A percentile compares a stretch with the other conserved stretches of the same genome.
These are phyloP conservation scores for Limnephilus rhombicus DNA, from an alignment of 2,888 invertebrate genomes.

Conservation along the genomic window DNA sequence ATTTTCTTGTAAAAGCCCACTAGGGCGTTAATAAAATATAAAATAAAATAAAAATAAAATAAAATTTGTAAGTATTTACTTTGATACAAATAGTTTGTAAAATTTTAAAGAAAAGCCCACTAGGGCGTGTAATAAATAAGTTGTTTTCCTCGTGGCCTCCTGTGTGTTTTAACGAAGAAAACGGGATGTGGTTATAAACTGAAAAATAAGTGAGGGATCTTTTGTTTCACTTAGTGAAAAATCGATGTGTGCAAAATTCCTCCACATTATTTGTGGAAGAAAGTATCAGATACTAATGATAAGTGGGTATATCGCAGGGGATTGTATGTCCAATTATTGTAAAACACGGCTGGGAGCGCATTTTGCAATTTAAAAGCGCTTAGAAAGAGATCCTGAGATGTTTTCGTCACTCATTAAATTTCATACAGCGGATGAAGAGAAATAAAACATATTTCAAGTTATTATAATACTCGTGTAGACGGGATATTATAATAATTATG, in stretches of 20 bases:
- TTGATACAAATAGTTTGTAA: too few species aligned
- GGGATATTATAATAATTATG: too few species aligned
- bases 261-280: not conserved
- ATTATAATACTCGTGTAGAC: too few species aligned
- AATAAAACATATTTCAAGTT: not conserved
- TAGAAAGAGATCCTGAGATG: not conserved
- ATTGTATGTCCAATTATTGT: constrained; percentile 25
- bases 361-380: not conserved
- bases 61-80: too few species aligned
- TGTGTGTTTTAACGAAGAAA: not conserved
- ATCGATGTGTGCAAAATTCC: not conserved
- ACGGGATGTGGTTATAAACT: not conserved
- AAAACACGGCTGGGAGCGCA: not conserved
- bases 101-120: too few species aligned
- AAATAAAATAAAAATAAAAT: too few species aligned
- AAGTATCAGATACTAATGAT: constrained; percentile 19
- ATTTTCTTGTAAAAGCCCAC: too few species aligned
- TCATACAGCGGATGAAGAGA: not conserved
- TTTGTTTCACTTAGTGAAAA: not conserved
- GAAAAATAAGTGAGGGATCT: not conserved
- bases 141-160: too few species aligned
- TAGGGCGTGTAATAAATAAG: too few species aligned
- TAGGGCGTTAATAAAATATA: too few species aligned
- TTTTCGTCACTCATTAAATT: not conserved
- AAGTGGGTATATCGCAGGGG: not conserved